Evolutionary conservation across 2,888 invertebrate genomes (phyloP).

Genomic region (Calliopum simillimum): DNA sequence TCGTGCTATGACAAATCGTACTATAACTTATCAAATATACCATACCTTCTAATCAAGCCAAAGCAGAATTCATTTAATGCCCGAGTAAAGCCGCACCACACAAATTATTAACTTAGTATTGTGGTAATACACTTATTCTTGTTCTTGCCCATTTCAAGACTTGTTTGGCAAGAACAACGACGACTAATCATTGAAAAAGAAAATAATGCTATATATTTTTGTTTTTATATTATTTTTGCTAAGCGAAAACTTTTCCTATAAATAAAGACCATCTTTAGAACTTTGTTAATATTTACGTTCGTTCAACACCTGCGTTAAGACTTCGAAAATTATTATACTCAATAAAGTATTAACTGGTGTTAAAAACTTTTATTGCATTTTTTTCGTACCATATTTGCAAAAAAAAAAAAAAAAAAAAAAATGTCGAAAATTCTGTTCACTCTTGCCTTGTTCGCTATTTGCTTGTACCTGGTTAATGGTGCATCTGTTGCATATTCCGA

Average conservation of each 20-base stretch:
- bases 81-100: too few species aligned
- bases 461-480: conserved; percentile 2
- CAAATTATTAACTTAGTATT: too few species aligned
- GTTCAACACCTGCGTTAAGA: neutral
- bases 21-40: too few species aligned
- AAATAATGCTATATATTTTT: neutral
- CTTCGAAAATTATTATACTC: neutral
- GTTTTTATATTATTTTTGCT: neutral
- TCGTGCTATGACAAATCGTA: too few species aligned
- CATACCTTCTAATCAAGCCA: too few species aligned
- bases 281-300: neutral
- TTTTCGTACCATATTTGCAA: neutral
- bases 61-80: too few species aligned
- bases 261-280: conserved; percentile 7
- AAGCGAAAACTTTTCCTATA: conserved; percentile 15
- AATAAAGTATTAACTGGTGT: neutral
- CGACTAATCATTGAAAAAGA: neutral
- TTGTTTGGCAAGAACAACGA: conserved; percentile 3
- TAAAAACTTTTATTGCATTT: neutral
- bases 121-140: too few species aligned
- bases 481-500: conserved; percentile 2
- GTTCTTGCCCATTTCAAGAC: neutral
- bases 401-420: neutral
- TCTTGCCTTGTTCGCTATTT: conserved; percentile 13
- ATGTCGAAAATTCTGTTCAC: conserved; percentile 32